Percentiles rank a stretch among this genome's conserved stretches.
These are phyloP conservation scores for Rhinolophus sinicus DNA, from an alignment of 2,113 vertebrate species.

Conservation along the genomic window DNA sequence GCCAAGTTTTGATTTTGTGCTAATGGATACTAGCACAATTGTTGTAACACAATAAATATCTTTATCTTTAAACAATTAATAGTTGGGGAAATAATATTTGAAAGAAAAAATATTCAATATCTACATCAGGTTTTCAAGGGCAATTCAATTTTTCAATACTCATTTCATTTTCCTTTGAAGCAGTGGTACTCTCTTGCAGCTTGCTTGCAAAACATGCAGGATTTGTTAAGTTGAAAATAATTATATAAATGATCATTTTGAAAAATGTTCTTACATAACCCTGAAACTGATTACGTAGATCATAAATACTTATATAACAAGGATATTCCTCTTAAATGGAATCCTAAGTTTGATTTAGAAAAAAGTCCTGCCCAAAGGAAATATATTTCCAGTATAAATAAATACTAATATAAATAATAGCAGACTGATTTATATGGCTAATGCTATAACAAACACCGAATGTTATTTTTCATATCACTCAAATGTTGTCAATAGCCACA, in stretches of 20 bases:
- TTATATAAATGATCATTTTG: constrained; percentile 3
- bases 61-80: neutral
- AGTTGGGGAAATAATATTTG: neutral
- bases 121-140: neutral
- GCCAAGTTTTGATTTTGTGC: neutral
- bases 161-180: constrained; percentile 18
- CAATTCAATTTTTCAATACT: constrained; percentile 7
- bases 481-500: neutral
- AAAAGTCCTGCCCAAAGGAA: neutral
- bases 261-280: neutral
- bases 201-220: neutral
- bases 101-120: neutral
- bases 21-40: neutral
- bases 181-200: neutral
- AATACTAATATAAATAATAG: neutral
- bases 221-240: neutral
- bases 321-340: neutral
- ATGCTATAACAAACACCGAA: neutral
- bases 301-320: neutral
- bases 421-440: neutral
- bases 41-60: neutral
- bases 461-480: neutral
- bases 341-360: neutral
- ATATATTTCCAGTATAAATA: neutral
- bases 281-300: neutral